These are phyloP conservation scores for Thymelicus lineola DNA, from an alignment of 2,888 invertebrate genomes.

Conservation along the genomic window DNA sequence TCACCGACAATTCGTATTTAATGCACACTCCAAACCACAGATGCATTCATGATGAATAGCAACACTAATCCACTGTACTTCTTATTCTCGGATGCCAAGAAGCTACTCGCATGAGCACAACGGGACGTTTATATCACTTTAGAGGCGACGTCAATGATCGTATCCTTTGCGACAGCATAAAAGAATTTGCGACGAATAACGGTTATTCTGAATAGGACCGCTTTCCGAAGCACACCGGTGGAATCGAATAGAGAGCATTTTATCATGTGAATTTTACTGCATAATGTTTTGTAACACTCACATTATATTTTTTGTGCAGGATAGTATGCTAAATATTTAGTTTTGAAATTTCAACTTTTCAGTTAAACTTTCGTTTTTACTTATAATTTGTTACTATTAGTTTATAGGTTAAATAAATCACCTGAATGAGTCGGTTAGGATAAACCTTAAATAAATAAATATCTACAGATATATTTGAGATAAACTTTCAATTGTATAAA, in stretches of 20 bases:
- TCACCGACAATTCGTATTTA: not conserved
- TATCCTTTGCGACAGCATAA: conserved; percentile 64
- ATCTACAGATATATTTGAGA: too few relatives aligned
- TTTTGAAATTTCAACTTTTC: not conserved
- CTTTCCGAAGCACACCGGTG: conserved; percentile 40
- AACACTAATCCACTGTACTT: conserved; percentile 3
- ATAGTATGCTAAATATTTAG: not conserved
- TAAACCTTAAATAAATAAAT: too few relatives aligned
- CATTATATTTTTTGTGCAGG: not conserved
- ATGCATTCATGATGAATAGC: not conserved
- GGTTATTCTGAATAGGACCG: conserved; percentile 60
- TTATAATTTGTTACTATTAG: too few relatives aligned
- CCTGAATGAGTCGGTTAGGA: too few relatives aligned
- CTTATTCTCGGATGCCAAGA: conserved; percentile 12
- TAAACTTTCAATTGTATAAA: too few relatives aligned
- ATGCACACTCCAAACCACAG: not conserved
- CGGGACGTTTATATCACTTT: conserved; percentile 73
- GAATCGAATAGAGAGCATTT: conserved; percentile 9
- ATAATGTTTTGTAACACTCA: not conserved
- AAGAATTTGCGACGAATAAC: conserved; percentile 68
- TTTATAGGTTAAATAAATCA: too few relatives aligned
- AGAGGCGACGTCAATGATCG: conserved; percentile 70
- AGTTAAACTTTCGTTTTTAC: too few relatives aligned
- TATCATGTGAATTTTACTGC: not conserved
- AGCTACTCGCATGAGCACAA: conserved; percentile 14